Base-by-base conservation (phyloP, 2,113 vertebrate species). In the Benitochromis conjunctus region DNA sequence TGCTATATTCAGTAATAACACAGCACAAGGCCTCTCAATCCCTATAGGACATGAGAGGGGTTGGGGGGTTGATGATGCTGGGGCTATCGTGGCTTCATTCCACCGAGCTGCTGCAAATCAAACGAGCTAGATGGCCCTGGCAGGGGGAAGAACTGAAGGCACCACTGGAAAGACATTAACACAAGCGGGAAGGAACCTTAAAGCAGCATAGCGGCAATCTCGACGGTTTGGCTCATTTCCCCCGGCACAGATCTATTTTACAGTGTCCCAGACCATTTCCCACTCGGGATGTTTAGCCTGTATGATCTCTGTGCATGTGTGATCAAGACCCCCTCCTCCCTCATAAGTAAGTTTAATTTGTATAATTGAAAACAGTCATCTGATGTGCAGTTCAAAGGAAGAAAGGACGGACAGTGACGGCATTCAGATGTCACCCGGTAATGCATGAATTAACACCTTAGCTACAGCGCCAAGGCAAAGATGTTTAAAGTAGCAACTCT, bases 191-290 rank as follows among this genome's bases (percentile, higher is more conserved):
- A 86, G 91, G 89, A 88, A 76, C 82, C 89, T 93, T 91, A 91
- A 90, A 91, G 85, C 86, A 86, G 84, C 85, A 31, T 29, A 53
- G 86, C 38, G 60, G 89, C 87, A 84, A 87, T 93, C 81, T 93
- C 76, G 0, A 12, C 82, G 79, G 64, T 54, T 88, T 91, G 92
- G 91, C 89, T 95, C 93, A 94, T 95, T 93, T 93, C 86, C 82
- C 82, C 74, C 84, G 29, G 80, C 87, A 80, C 82, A 90, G 92
- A 93, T 94, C 89, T 90, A 88, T 92, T 94, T 93, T 86, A 90
- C 89, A 88, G 66, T 12, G 89, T 91, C 92, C 91, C 92, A 83
- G 85, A 84, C 92, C 93, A 92, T 94, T 93, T 92, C 91, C 90
- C 88, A 19, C 85, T 64, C 74, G 29, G 82, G 88, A 90, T 88